Base-by-base conservation (phyloP, 2,888 invertebrate species). In the Mesorhabditis spiculigera region DNA sequence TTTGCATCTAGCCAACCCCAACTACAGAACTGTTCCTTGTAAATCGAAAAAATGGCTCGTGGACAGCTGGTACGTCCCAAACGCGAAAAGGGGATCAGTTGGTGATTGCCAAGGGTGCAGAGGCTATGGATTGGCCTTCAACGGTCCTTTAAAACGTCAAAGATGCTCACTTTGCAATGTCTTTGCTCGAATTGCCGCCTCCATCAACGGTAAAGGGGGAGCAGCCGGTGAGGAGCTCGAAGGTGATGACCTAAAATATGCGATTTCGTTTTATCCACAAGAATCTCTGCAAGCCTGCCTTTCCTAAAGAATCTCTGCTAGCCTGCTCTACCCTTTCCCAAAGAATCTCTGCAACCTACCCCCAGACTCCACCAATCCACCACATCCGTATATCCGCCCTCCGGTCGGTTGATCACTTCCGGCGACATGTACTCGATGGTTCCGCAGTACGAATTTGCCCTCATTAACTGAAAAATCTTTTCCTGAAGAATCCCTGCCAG, bases 301-400 rank as follows among this genome's bases (percentile, higher is more conserved):
- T n/a, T n/a, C n/a, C n/a, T n/a, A n/a, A n/a, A n/a, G n/a, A n/a
- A n/a, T n/a, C n/a, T n/a, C n/a, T n/a, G n/a, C n/a, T n/a, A n/a
- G n/a, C n/a, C n/a, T n/a, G n/a, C n/a, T n/a, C n/a, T n/a, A n/a
- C n/a, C n/a, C n/a, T 28, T 28, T 28, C 28, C 28, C 3, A 28
- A 28, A 28, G 28, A 28, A 28, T 28, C 28, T 28, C 28, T 28
- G 28, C 28, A 50, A 50, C 58, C n/a, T 13, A 50, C 80, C 43
- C 5, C 96, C 92, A 96, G 92, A 45, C 95, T 95, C 97, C 97
- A 97, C 96, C 96, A 97, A 89, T 97, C 97, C 5, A 95, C 96
- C 67, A 94, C 93, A 58, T 80, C 78, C 42, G 75, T 73, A 66
- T 80, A 80, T 8, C 80, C 80, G 5, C 77, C 80, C 65, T 78